Evolutionary conservation across 2,888 invertebrate species (phyloP), one percentile per base, ranked within the genome.

Genomic region (Atrina japonica): DNA sequence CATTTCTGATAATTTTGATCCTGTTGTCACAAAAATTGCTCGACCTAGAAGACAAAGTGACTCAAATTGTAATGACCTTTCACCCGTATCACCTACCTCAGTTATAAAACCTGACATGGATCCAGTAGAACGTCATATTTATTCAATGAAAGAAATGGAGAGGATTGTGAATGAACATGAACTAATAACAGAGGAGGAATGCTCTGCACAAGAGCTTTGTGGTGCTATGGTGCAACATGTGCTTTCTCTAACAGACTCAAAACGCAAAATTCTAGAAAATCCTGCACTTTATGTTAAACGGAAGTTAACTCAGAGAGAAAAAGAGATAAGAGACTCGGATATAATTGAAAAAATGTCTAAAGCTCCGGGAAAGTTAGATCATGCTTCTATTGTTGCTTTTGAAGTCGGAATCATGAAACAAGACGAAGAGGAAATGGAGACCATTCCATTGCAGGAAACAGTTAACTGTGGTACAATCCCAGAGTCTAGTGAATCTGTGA

Each of bases 1-100:
- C 7, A 93, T 97, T 40, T 95, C 96, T 6, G 96, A 97, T 88
- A 97, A 97, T 90, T 96, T 96, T 84, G 96, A 97, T 91, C 96
- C 96, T 0, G 96, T 96, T 35, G 96, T 97, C 67, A 96, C 96
- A 30, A 95, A 95, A 91, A 95, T 96, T 86, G 95, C 96, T 5
- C 86, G 92, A n/a, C 83, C 86, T 11, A 63, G 65, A 27, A 59
- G 64, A 63, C 35, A 40, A 35, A 76, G 66, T 72, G 82, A 80
- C 35, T 56, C 77, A 18, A 76, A 78, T 27, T 75, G 75, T 25
- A 76, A 73, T 41, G 68, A 71, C 5, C 53, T 41, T 27, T 73
- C 76, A 16, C 61, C 77, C 41, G 68, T 74, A 47, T 73, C 78
- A 21, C 41, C 65, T 7, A 14, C 43, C 18, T 18, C 66, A 50